These are phyloP conservation scores for Drosophila serrata DNA, from an alignment of 1,140 invertebrate genomes.

Conservation along the genomic window DNA sequence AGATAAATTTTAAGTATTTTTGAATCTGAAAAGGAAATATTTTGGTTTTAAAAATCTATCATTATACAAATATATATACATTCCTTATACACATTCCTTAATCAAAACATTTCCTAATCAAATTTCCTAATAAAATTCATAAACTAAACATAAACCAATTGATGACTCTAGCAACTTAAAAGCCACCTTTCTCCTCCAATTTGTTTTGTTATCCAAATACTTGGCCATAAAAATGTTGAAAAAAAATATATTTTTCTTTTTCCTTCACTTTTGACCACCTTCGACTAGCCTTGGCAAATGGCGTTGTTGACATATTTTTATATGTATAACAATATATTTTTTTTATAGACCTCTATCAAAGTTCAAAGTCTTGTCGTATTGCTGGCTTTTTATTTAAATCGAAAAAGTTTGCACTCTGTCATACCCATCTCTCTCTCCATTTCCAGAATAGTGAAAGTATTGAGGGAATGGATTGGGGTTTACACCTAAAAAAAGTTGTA, in stretches of 20 bases:
- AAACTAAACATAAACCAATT: conserved; percentile 6
- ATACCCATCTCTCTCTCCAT: background rate
- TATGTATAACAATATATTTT: conserved; percentile 17
- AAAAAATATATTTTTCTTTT: conserved; percentile 4
- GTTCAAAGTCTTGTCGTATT: conserved; percentile 75
- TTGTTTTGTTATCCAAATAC: conserved; percentile 12
- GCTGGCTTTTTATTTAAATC: conserved; percentile 76
- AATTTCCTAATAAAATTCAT: background rate
- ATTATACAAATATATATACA: no score
- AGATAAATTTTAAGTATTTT: no score
- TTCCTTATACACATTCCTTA: background rate
- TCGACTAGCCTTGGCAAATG: conserved; percentile 12
- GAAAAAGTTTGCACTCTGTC: conserved; percentile 55
- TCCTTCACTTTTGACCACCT: conserved; percentile 9
- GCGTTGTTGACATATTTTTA: conserved; percentile 59
- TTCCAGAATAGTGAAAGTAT: conserved; percentile 36
- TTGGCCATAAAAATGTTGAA: conserved; percentile 27
- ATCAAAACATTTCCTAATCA: background rate
- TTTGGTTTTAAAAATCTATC: no score
- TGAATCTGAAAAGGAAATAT: no score
- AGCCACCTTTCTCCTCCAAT: background rate
- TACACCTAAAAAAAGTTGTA: conserved; percentile 31
- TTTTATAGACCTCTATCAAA: conserved; percentile 63
- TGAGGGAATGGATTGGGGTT: background rate
- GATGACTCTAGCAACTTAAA: no score